Conservation (phyloP, 1,140 invertebrate genomes). For the Papilio dardanus region DNA sequence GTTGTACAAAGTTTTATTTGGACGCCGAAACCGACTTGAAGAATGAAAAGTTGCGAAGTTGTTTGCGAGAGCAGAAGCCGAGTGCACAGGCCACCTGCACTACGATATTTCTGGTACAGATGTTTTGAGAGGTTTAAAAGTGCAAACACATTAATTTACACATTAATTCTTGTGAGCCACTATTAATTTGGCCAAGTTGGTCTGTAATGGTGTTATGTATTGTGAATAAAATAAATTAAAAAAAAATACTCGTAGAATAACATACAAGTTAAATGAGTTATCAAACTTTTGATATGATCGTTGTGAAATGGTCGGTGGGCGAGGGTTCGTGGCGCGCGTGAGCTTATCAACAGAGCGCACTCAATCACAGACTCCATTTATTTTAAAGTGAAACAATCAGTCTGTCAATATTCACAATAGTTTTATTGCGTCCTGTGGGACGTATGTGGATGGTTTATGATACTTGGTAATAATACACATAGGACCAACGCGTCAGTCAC, state of each 20-base stretch:
- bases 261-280: neutral
- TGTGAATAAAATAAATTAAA: no score
- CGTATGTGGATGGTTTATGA: neutral
- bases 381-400: conserved; percentile 13
- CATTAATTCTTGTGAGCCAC: no score
- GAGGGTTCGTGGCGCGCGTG: no score
- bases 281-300: conserved; percentile 8
- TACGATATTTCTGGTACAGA: neutral
- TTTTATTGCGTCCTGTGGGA: neutral
- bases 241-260: no score
- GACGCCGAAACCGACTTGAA: neutral
- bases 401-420: conserved; percentile 3
- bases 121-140: neutral
- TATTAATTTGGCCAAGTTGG: no score
- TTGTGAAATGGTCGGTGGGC: neutral
- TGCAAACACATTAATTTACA: neutral
- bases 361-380: neutral
- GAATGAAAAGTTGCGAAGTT: conserved; percentile 1
- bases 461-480: neutral
- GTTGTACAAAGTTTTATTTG: neutral
- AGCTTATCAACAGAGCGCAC: no score
- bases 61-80: neutral
- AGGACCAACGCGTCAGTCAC: neutral
- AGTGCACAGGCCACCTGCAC: neutral
- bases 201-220: no score